Base-by-base conservation (phyloP, 2,113 vertebrate genomes). In the Xenus cinereus region DNA sequence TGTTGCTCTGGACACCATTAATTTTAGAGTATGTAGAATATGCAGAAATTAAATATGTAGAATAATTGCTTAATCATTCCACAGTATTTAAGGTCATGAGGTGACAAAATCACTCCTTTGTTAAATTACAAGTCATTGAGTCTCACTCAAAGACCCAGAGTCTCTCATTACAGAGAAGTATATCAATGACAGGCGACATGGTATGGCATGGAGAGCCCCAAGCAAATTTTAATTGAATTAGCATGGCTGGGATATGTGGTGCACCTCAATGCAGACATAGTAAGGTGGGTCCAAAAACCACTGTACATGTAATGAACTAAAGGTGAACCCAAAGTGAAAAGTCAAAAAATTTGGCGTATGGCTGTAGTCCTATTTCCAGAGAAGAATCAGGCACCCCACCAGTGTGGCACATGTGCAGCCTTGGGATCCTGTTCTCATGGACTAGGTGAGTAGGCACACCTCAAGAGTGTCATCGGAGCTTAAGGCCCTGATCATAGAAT, bases 221-320 rank as follows among this genome's bases (percentile, higher is more conserved):
- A 23, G 46, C 4, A 76, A 48, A 43, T 51, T 60, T 56, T 37
- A 69, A 48, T 12, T 21, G 45, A 60, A 16, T 56, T n/a, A 62
- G 0, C 0, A 0, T 64, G 35, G 14, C 32, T 68, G 63, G 66
- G 57, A 57, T 30, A 28, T 6, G 7, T 4, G 7, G 41, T 10
- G 14, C 8, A 19, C 27, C 1, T 1, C 37, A 63, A 7, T 6
- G 17, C 9, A 69, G n/a, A 24, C 2, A 1, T 50, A 12, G 4
- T 45, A 53, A 60, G 14, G 2, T 46, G 26, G 12, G 5, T 51
- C 33, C 9, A n/a, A n/a, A 79, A 62, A 17, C 6, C 27, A 50
- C 4, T 3, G 59, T 12, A 7, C 4, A 1, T 5, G 7, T 0
- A 0, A 37, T 17, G 39, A 72, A 37, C 9, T 9, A 7, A 35